phyloP scores from a whole-genome alignment of 2,113 vertebrate genomes.

The Anseranas semipalmata region DNA sequence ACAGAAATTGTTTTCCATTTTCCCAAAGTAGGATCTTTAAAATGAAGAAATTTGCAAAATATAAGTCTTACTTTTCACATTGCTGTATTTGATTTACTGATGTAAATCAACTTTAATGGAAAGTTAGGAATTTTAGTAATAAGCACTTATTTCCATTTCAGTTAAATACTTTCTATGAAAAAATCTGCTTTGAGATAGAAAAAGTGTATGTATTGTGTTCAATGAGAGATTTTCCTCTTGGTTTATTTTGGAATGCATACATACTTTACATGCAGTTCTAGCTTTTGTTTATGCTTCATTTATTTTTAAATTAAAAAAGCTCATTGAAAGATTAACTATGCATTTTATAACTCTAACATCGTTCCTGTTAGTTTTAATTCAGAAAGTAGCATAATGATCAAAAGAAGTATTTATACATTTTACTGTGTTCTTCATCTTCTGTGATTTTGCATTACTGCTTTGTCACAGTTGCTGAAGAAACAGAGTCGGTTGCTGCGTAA shows the following conservation, averaged over 20 bases:
- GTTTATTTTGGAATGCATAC: not conserved
- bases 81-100: not conserved
- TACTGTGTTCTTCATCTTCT: not conserved
- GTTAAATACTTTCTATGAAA: not conserved
- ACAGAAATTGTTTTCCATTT: not conserved
- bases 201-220: accelerated
- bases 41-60: not conserved
- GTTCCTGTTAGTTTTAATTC: not conserved
- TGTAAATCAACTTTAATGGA: not conserved
- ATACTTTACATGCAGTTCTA: not conserved
- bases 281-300: not conserved
- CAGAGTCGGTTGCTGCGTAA: constrained; percentile 17
- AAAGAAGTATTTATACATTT: not conserved
- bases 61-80: not conserved
- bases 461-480: not conserved
- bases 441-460: not conserved
- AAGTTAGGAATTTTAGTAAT: not conserved
- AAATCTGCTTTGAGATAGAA: not conserved
- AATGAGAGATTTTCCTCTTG: not conserved
- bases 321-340: not conserved
- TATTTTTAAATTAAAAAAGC: not conserved
- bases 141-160: not conserved
- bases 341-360: not conserved
- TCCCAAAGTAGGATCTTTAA: not conserved
- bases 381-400: not conserved